Evolutionary conservation across 2,113 vertebrate genomes (phyloP), one percentile per base, ranked within the genome.

Genomic region (Apus apus): DNA sequence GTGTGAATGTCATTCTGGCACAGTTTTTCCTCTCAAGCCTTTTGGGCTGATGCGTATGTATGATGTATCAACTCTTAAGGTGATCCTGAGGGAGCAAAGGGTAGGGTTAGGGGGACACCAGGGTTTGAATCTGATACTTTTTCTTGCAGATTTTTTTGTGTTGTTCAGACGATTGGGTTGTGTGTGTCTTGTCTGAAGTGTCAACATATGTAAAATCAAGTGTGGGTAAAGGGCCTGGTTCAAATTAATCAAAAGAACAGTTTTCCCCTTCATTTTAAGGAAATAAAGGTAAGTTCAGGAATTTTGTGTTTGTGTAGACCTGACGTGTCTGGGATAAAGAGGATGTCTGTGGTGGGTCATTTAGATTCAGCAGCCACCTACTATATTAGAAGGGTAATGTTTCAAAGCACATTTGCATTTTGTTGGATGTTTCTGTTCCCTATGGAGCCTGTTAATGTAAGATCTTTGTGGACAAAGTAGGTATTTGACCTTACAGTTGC

Each of bases 1-100:
- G 88, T 80, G 66, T 85, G 90, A 96, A 96, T 95, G 95, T 96
- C 97, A 93, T 88, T 90, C 51, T 58, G 84, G 85, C 83, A 48
- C 23, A 54, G 72, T 75, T 45, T 62, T 85, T 48, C 20, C 64
- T 90, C 56, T 77, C 62, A 30, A 62, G 46, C 73, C 30, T 85
- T 94, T 93, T 75, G 87, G 71, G 43, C 85, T 93, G 82, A 91
- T 85, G 84, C 74, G 38, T 88, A 95, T 96, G 84, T 86, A 96
- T 97, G 88, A 91, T 90, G 77, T 91, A 93, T 96, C 82, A 90
- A 64, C 50, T 82, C 51, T 21, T n/a, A n/a, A 93, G 79, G 48
- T 88, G 86, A 91, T 93, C 79, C 72, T 30, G 25, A 65, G 92
- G 62, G 85, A 92, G 68, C 77, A 79, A n/a, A 78, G 68, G 61